Evolutionary conservation across 2,888 invertebrate species (phyloP), one percentile per base, ranked within the genome.

Genomic region (Teleiodes luculella): DNA sequence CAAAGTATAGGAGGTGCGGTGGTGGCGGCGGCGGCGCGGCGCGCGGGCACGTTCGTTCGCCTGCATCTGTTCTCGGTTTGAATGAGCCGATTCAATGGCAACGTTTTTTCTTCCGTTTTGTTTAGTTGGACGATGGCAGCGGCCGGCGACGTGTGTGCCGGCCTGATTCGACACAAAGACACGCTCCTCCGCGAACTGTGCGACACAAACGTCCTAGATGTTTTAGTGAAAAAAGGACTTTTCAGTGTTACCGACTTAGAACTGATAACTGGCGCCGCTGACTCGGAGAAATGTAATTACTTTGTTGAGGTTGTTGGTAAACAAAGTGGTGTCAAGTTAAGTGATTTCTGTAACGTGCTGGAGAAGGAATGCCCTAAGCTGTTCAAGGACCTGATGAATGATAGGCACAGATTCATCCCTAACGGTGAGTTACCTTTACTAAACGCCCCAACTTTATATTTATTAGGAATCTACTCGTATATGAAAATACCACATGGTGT

Each of bases 181-280:
- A 91, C 91, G 57, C 89, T 93, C 67, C 86, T 92, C 68, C 90
- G 91, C 57, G 93, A 93, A 83, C 76, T 93, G 64, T 87, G 90
- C 70, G 91, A 91, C 62, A 92, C 93, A 59, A 92, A 93, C 76
- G 81, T 93, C 51, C 72, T 93, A 63, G 91, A 92, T 59, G 91
- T 92, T 60, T 84, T 93, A 56, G 92, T 93, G 53, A 93, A 93
- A 73, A 93, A 92, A 70, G 92, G 92, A 49, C 88, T 93, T 61
- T 89, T 93, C 58, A 92, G 86, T 68, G 83, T 92, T 61, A 90
- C 91, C 65, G 92, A 93, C 66, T 90, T 92, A 63, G 92, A 93
- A 76, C 83, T 80, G 58, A 83, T 90, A 61, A 82, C 85, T 10
- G 78, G 86, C 76, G 86, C 87, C 20, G 67, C 74, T 47, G 87